A percentile compares a stretch with the other conserved stretches of the same genome.
phyloP scores from a whole-genome alignment of 2,113 vertebrate species.

The Hypanus sabinus region DNA sequence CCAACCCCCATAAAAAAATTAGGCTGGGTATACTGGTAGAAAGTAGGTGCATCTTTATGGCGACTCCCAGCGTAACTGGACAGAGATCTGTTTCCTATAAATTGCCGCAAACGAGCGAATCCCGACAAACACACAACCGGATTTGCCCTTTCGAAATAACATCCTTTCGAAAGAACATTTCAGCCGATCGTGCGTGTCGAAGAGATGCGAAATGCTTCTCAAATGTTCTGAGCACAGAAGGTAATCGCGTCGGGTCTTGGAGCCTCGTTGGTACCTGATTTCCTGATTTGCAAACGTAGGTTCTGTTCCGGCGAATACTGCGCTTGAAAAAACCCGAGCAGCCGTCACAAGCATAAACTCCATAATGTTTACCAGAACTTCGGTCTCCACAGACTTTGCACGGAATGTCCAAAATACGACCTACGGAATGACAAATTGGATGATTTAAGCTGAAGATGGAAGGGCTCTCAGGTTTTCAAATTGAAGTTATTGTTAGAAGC shows the following conservation, averaged over 20 bases:
- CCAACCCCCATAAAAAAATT: neutral
- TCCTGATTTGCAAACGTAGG: conserved; percentile 97
- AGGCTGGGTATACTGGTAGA: neutral
- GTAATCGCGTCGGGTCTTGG: neutral
- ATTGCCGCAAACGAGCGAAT: neutral
- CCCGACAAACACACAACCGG: neutral
- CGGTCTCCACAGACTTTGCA: conserved; percentile 97
- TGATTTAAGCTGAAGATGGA: neutral
- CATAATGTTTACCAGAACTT: conserved; percentile 95
- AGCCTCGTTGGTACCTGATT: conserved; percentile 72
- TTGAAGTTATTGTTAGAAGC: neutral
- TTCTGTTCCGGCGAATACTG: conserved; percentile 91
- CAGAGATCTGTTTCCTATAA: neutral
- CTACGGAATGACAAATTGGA: conserved; percentile 50
- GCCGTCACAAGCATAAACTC: conserved; percentile 94
- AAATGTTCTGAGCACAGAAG: neutral
- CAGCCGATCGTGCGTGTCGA: neutral
- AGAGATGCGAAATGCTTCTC: neutral
- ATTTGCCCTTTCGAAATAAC: neutral
- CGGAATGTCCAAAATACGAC: conserved; percentile 95
- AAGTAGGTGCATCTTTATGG: neutral
- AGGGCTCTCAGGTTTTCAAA: neutral
- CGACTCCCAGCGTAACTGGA: neutral
- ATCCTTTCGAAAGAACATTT: too few species aligned
- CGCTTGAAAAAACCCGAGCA: conserved; percentile 98